These are phyloP conservation scores for Brachionus asplanchnoidis DNA, from an alignment of 1,140 invertebrate genomes.

Conservation along the genomic window DNA sequence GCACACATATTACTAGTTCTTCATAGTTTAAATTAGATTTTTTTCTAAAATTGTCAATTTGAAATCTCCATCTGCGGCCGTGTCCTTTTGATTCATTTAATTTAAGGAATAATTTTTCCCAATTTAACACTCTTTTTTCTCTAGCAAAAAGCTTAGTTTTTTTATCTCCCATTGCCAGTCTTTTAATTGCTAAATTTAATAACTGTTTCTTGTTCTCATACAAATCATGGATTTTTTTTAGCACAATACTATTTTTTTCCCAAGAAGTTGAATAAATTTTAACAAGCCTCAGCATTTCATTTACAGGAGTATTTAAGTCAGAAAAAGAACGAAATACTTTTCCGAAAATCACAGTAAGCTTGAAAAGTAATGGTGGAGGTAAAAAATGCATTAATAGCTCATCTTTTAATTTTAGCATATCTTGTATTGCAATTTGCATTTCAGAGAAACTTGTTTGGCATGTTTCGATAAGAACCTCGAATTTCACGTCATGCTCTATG, in stretches of 20 bases:
- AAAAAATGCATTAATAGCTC: conserved; percentile 52
- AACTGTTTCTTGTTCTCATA: conserved; percentile 55
- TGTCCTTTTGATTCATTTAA: conserved; percentile 53
- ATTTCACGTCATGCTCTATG: background rate
- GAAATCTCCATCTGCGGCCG: conserved; percentile 55
- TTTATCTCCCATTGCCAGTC: conserved; percentile 52
- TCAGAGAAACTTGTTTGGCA: conserved; percentile 28
- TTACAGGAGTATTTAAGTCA: conserved; percentile 52
- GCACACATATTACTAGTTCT: background rate
- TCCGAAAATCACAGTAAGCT: conserved; percentile 50
- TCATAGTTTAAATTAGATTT: background rate
- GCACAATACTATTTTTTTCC: conserved; percentile 55
- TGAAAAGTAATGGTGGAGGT: conserved; percentile 51
- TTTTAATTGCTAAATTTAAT: conserved; percentile 54
- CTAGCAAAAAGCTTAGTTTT: conserved; percentile 52
- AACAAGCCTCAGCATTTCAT: conserved; percentile 54
- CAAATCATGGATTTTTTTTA: conserved; percentile 55
- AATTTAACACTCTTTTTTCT: conserved; percentile 55
- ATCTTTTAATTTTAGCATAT: conserved; percentile 55
- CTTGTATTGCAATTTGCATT: conserved; percentile 33
- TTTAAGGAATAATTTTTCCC: conserved; percentile 56
- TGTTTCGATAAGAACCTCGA: background rate
- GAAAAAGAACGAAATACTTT: conserved; percentile 49
- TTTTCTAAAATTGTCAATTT: conserved; percentile 50
- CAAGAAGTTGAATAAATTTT: conserved; percentile 54